A percentile compares a stretch with the other conserved stretches of the same genome.
Conservation (phyloP, 2,113 vertebrate genomes). For the Ardeotis arabs region DNA sequence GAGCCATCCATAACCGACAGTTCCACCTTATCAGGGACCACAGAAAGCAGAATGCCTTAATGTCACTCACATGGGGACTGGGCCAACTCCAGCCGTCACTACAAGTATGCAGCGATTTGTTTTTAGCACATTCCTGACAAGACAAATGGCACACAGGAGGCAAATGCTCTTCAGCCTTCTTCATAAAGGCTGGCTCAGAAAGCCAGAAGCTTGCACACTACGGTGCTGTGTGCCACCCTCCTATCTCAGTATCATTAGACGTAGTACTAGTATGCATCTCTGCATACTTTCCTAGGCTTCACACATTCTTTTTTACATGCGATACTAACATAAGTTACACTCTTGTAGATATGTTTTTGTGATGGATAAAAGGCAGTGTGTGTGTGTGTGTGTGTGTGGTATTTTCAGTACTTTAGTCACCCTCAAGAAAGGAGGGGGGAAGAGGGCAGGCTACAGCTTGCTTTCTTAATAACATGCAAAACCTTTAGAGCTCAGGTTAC, state of each 20-base stretch:
- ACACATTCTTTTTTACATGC: not conserved
- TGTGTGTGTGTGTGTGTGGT: not conserved
- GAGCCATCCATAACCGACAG: not conserved
- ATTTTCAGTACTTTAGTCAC: not conserved
- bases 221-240: not conserved
- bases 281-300: not conserved
- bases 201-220: not conserved
- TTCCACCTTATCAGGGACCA: not conserved
- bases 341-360: not conserved
- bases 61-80: not conserved
- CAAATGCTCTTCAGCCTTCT: not conserved
- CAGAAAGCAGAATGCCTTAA: not conserved
- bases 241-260: not conserved
- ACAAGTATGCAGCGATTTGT: not conserved
- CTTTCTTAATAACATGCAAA: slow-evolving; percentile 29
- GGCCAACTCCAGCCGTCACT: not conserved
- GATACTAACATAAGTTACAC: not conserved
- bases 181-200: not conserved
- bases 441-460: slow-evolving; percentile 37
- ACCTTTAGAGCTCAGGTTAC: slow-evolving; percentile 26
- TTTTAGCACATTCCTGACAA: slow-evolving; percentile 20
- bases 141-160: slow-evolving; percentile 4
- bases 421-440: not conserved
- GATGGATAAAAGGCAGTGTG: not conserved
- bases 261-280: not conserved